A percentile compares a stretch with the other conserved stretches of the same genome.
These are phyloP conservation scores for Erythrocebus patas DNA, from an alignment of 2,113 vertebrate genomes.

Conservation along the genomic window DNA sequence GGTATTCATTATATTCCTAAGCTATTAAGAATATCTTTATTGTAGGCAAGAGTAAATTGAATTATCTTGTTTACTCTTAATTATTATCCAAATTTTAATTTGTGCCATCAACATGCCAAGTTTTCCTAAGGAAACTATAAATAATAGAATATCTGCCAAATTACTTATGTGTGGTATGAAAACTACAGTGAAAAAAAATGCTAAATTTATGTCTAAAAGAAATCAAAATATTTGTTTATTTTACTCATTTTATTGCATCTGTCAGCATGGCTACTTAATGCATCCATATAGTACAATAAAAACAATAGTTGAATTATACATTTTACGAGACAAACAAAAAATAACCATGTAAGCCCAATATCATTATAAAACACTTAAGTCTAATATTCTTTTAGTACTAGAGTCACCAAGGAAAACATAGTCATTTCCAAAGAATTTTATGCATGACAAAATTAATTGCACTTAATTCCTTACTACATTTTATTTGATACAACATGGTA, in stretches of 20 bases:
- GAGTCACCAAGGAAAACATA: background rate
- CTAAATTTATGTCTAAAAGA: background rate
- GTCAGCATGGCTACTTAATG: background rate
- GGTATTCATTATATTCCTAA: background rate
- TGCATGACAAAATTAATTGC: background rate
- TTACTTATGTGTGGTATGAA: background rate
- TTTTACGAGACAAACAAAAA: too few relatives aligned
- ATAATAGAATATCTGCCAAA: background rate
- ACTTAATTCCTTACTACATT: background rate
- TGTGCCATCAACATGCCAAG: background rate
- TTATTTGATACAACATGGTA: background rate
- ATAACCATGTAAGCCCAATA: background rate
- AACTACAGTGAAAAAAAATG: background rate
- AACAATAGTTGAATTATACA: background rate
- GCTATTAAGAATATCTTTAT: background rate
- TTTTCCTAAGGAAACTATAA: background rate
- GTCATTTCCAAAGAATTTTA: background rate
- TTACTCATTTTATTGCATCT: background rate
- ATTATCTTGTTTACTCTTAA: constrained; percentile 7
- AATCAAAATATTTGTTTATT: background rate
- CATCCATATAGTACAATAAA: background rate
- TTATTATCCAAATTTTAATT: background rate
- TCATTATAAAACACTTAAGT: background rate
- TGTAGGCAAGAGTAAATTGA: background rate
- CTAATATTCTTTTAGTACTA: background rate